Conservation (phyloP, 2,797 vertebrate species). For the Macrochelys suwanniensis region DNA sequence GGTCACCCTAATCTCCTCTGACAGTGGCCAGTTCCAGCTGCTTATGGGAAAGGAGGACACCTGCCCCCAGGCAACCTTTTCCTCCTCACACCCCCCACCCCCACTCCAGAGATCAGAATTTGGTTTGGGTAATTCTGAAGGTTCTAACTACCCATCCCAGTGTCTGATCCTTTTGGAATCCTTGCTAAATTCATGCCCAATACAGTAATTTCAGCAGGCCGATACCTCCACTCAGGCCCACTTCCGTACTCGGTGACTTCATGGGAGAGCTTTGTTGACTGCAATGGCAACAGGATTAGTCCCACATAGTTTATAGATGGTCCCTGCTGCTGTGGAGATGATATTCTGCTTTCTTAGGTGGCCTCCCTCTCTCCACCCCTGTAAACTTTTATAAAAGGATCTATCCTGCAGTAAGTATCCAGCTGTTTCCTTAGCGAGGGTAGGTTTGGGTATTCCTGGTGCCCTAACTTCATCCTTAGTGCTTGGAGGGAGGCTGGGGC, state of each 20-base stretch:
- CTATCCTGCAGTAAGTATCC: not conserved
- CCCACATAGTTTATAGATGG: not conserved
- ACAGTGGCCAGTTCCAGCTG: not conserved
- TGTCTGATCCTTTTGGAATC: not conserved
- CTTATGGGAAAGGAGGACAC: not conserved
- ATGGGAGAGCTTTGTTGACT: not conserved
- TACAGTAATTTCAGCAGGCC: not conserved
- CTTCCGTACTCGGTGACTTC: not conserved
- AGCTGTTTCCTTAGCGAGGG: not conserved
- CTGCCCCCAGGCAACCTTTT: not conserved
- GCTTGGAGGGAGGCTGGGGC: not conserved
- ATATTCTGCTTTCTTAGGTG: not conserved
- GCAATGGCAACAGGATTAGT: not conserved
- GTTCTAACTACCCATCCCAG: not conserved
- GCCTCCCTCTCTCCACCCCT: not conserved
- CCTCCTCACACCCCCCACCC: too few relatives aligned
- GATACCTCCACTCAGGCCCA: not conserved
- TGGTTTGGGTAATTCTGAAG: not conserved
- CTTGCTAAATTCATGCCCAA: not conserved
- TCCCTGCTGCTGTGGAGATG: fast-evolving
- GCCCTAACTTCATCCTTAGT: not conserved
- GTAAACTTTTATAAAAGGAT: not conserved
- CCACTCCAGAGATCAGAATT: not conserved
- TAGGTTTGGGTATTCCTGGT: not conserved
- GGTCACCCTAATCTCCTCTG: not conserved